Evolutionary conservation across 2,888 invertebrate genomes (phyloP), one percentile per base, ranked within the genome.

Genomic region (Lycophotia porphyrea): DNA sequence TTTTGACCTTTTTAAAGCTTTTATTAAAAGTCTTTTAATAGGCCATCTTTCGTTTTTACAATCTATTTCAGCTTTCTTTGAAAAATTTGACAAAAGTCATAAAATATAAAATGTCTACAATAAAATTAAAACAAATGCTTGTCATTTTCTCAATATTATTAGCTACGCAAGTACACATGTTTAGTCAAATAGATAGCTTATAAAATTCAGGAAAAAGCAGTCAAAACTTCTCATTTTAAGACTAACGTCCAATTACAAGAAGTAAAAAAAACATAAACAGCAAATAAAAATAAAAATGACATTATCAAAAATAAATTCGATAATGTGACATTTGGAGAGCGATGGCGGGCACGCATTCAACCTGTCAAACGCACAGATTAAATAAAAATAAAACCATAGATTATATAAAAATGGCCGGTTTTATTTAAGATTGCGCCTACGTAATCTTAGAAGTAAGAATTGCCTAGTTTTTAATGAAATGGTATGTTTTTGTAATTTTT

Each of bases 301-400:
- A 77, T 71, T 80, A 73, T 80, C 71, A 76, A 78, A 80, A 84
- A 82, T 84, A 86, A 73, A 84, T 84, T 80, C 75, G 70, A 80
- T 81, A 84, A 76, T 85, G 82, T 87, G 88, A 87, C 86, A 80
- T 78, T 84, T 80, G 65, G 68, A 81, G 86, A 86, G 86, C 81
- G 68, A 87, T 78, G 86, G 86, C 69, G 64, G 74, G 63, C 63
- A 79, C 88, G 76, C 88, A 86, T 84, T 87, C 77, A 78, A 78
- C 74, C 78, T 87, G 87, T 87, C 88, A 87, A 86, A 87, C 67
- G 75, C 74, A 82, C 71, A 84, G 82, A 87, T 87, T 84, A 87
- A 82, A 87, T 81, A 82, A 77, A 87, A 87, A 74, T 81, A 77
- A 81, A 78, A 75, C 36, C 85, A 74, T 72, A 78, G 82, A 85